Evolutionary conservation across 2,113 vertebrate genomes (phyloP), one percentile per base, ranked within the genome.

Genomic region (Daubentonia madagascariensis): DNA sequence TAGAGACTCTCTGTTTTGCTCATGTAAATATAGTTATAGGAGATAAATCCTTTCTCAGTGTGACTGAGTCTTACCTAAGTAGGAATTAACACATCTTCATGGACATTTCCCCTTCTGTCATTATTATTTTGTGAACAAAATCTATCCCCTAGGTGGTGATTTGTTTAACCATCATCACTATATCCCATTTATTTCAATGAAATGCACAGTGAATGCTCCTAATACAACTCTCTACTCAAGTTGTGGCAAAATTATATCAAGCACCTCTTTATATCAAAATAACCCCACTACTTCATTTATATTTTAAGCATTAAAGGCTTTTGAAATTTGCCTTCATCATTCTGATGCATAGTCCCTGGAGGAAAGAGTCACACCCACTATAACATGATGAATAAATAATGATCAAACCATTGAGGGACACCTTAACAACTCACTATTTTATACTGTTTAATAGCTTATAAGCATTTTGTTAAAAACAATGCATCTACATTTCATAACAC

Each of bases 341-440:
- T 84, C 45, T 89, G 67, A 48, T 81, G 35, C 5, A 20, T 40
- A 22, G 4, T 95, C 32, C 48, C 48, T 91, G 63, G 86, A 79
- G 61, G 45, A 91, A 89, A 91, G 43, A 52, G 61, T 87, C 45
- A 88, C 22, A 89, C 16, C 14, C 25, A 40, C 52, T 76, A 35
- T 85, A 52, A 61, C 10, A 37, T 40, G 37, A 93, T 86, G 93
- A 96, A 87, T 94, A 95, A 95, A 83, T 94, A 92, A 87, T 75
- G 73, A 89, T 48, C 30, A 54, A 63, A 61, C 40, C 84, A 57
- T 40, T 32, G 52, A 83, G 57, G 79, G 54, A 65, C n/a, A 80
- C 40, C 37, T 65, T 85, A 97, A 85, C 48, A n/a, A 54, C 23
- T 73, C 28, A 85, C 28, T 30, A 37, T 37, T 40, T 81, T 87